These are phyloP conservation scores for Trichoplusia ni DNA, from an alignment of 1,140 invertebrate species.

Conservation along the genomic window DNA sequence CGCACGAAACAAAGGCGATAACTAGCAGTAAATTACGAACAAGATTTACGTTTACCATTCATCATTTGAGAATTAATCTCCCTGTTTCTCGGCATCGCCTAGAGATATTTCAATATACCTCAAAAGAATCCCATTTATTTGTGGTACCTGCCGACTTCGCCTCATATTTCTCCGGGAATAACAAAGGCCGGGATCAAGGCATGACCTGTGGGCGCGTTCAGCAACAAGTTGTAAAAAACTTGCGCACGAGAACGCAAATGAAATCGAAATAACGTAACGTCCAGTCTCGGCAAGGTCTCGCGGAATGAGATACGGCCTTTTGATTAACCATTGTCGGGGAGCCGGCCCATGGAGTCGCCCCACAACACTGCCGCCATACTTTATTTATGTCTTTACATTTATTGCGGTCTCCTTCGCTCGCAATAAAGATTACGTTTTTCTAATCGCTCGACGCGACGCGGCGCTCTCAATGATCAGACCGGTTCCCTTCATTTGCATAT, in stretches of 20 bases:
- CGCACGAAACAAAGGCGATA: conserved; percentile 48
- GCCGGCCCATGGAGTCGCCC: conserved; percentile 49
- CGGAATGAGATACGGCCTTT: conserved; percentile 74
- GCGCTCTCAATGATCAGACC: conserved; percentile 22
- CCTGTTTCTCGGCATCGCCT: conserved; percentile 55
- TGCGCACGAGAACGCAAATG: conserved; percentile 75
- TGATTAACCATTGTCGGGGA: conserved; percentile 75
- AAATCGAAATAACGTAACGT: conserved; percentile 77
- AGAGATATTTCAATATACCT: conserved; percentile 72
- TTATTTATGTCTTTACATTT: conserved; percentile 45
- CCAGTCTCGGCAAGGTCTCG: conserved; percentile 57
- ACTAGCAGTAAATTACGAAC: conserved; percentile 52
- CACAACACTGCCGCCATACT: conserved; percentile 52
- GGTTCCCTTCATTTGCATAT: conserved; percentile 31
- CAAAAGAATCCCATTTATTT: conserved; percentile 73
- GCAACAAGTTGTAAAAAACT: conserved; percentile 64
- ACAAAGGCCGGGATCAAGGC: conserved; percentile 70
- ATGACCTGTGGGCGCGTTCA: conserved; percentile 65
- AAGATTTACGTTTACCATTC: conserved; percentile 65
- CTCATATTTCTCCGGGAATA: conserved; percentile 75
- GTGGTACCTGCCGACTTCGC: conserved; percentile 59
- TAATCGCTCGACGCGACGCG: conserved; percentile 2
- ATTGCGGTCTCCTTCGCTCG: conserved; percentile 29
- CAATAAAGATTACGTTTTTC: conserved; percentile 17
- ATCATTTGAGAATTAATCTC: conserved; percentile 70